Evolutionary conservation across 2,888 invertebrate genomes (phyloP).

Genomic region (Drosophila aldrichi): DNA sequence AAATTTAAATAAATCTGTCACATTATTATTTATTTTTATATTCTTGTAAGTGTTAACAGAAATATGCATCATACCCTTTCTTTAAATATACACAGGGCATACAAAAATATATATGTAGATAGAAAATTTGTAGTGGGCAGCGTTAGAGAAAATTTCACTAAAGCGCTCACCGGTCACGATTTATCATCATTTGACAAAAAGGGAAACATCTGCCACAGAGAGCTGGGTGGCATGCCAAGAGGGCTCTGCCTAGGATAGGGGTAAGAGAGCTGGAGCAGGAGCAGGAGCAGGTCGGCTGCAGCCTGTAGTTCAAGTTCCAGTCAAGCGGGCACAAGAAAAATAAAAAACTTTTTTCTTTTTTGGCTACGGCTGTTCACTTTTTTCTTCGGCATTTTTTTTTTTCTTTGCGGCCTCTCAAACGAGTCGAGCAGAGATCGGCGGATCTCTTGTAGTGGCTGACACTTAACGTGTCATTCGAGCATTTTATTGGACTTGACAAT

Average conservation of each 20-base stretch:
- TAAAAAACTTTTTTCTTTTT: conserved; percentile 33
- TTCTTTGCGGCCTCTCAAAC: conserved; percentile 8
- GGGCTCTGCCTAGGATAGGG: neutral
- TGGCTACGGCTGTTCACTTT: conserved; percentile 6
- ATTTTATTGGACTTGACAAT: conserved; percentile 81
- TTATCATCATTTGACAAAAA: conserved; percentile 79
- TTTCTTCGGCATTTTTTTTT: neutral
- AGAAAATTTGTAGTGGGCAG: conserved; percentile 43
- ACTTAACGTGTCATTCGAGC: conserved; percentile 81
- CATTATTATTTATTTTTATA: no score
- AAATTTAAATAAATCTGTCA: neutral
- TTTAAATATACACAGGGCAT: neutral
- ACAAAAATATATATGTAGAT: conserved; percentile 2
- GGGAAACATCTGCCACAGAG: conserved; percentile 61
- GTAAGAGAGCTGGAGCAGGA: neutral
- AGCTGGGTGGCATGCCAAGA: neutral
- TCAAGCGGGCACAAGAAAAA: conserved; percentile 35
- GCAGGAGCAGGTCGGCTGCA: neutral
- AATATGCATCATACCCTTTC: neutral
- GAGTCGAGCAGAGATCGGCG: conserved; percentile 38
- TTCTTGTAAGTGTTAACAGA: no score
- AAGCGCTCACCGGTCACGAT: conserved; percentile 69
- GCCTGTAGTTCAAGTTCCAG: conserved; percentile 52
- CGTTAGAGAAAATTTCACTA: conserved; percentile 63
- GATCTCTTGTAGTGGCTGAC: conserved; percentile 69